Evolutionary conservation across 64 coral and sea anemone species (phyloP).

Genomic region (Porites australiensis): DNA sequence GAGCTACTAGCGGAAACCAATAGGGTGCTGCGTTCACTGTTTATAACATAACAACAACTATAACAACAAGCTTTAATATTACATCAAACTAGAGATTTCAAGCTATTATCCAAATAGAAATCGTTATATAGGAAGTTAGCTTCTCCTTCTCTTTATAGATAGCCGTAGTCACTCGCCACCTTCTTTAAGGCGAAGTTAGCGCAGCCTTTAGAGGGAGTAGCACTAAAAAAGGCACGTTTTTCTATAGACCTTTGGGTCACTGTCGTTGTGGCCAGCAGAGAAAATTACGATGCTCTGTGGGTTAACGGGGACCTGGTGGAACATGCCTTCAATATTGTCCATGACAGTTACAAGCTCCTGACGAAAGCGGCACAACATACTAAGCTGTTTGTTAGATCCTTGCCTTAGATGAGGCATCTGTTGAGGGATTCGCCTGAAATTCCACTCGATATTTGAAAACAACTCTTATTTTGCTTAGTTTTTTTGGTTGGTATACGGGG

Average conservation of each 20-base stretch:
- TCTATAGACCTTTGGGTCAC: neutral
- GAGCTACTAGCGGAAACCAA: too few relatives aligned
- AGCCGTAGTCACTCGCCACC: slow-evolving; percentile 7
- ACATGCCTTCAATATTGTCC: slow-evolving; percentile 36
- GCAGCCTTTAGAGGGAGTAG: slow-evolving; percentile 10
- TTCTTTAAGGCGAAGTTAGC: slow-evolving; percentile 47
- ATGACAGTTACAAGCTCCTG: neutral
- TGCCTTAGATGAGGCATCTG: neutral
- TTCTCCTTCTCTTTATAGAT: neutral
- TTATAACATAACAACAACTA: too few relatives aligned
- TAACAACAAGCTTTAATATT: too few relatives aligned
- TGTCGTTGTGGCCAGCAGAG: neutral
- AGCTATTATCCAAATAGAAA: slow-evolving; percentile 46
- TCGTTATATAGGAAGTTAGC: slow-evolving; percentile 13
- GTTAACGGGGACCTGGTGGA: slow-evolving; percentile 3
- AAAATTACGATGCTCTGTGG: neutral
- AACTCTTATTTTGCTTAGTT: slow-evolving; percentile 21
- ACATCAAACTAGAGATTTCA: neutral
- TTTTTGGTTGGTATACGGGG: slow-evolving; percentile 21
- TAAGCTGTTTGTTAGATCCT: slow-evolving; percentile 12
- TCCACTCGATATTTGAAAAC: slow-evolving; percentile 9
- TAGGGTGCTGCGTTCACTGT: too few relatives aligned
- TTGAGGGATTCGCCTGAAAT: slow-evolving; percentile 28
- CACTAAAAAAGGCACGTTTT: slow-evolving; percentile 33
- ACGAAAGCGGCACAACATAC: slow-evolving; percentile 19